A percentile compares a stretch with the other conserved stretches of the same genome.
Evolutionary conservation across 2,797 vertebrate species (phyloP).

Genomic region (Scarus forsteni): DNA sequence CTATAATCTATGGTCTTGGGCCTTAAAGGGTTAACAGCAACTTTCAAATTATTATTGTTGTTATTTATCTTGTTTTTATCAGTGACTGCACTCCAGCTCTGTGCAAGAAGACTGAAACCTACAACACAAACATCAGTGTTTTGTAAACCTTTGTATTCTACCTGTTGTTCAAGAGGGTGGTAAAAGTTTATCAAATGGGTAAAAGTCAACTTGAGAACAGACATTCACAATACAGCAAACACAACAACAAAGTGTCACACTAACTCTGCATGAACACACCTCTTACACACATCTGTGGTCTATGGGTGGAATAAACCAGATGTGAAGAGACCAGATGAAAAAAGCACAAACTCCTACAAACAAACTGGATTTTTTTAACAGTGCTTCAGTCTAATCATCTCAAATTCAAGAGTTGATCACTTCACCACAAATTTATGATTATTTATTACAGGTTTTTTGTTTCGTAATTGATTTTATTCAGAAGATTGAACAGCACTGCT

Average conservation of each 20-base stretch:
- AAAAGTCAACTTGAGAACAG: slow-evolving; percentile 18
- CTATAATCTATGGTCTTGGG: no score
- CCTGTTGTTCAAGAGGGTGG: slow-evolving; percentile 7
- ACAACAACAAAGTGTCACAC: slow-evolving; percentile 37
- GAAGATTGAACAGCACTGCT: neutral
- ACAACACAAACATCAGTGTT: slow-evolving; percentile 1
- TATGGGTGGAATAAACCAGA: slow-evolving; percentile 5
- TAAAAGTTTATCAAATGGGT: slow-evolving; percentile 3
- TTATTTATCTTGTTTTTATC: no score
- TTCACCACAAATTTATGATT: slow-evolving; percentile 47
- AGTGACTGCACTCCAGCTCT: slow-evolving; percentile 5
- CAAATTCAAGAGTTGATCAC: slow-evolving; percentile 56
- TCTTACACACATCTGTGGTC: slow-evolving; percentile 13
- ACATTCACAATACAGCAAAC: slow-evolving; percentile 33
- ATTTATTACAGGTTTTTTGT: neutral
- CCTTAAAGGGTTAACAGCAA: slow-evolving; percentile 1
- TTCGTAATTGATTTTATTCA: slow-evolving; percentile 10
- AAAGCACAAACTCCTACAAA: neutral
- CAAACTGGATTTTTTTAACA: slow-evolving; percentile 16
- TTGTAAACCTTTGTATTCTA: neutral
- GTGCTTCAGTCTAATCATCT: slow-evolving; percentile 26
- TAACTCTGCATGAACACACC: slow-evolving; percentile 3
- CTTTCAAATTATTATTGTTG: no score
- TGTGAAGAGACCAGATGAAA: slow-evolving; percentile 34
- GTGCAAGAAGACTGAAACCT: slow-evolving; percentile 26